These are phyloP conservation scores for Pseudanteris insignis DNA, from an alignment of 2,888 invertebrate genomes.

Conservation along the genomic window DNA sequence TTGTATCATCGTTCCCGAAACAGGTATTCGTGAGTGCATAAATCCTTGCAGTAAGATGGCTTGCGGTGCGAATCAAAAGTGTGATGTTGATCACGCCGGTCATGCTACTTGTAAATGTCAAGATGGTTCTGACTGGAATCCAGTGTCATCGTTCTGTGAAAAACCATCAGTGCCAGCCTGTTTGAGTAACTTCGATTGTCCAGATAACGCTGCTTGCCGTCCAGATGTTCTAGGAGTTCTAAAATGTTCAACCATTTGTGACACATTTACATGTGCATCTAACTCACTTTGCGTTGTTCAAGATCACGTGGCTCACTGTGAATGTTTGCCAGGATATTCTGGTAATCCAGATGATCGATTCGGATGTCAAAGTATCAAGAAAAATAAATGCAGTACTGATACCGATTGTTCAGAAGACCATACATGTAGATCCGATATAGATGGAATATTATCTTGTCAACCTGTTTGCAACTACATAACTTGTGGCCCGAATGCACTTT, in stretches of 20 bases:
- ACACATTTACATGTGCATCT: slow-evolving; percentile 83
- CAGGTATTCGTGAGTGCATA: slow-evolving; percentile 76
- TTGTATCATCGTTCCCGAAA: slow-evolving; percentile 72
- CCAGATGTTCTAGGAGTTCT: slow-evolving; percentile 87
- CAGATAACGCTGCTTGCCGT: slow-evolving; percentile 76
- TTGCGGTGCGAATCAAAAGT: slow-evolving; percentile 84
- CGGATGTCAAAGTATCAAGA: slow-evolving; percentile 80
- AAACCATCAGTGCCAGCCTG: slow-evolving; percentile 89
- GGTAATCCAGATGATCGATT: slow-evolving; percentile 91
- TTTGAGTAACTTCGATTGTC: slow-evolving; percentile 76
- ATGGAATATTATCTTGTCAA: slow-evolving; percentile 74
- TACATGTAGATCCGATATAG: slow-evolving; percentile 73
- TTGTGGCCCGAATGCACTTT: slow-evolving; percentile 88
- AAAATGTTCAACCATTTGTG: slow-evolving; percentile 82
- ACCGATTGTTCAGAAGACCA: slow-evolving; percentile 86
- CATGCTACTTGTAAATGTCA: slow-evolving; percentile 83
- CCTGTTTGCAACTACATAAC: slow-evolving; percentile 80
- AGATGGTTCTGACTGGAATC: slow-evolving; percentile 84
- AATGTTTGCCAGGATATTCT: slow-evolving; percentile 82
- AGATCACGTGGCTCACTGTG: slow-evolving; percentile 80
- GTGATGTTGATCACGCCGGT: slow-evolving; percentile 74
- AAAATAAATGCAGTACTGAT: slow-evolving; percentile 81
- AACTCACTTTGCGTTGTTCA: slow-evolving; percentile 83
- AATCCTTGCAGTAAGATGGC: slow-evolving; percentile 83
- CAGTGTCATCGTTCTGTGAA: slow-evolving; percentile 81